These are phyloP conservation scores for Platypus cylindrus DNA, from an alignment of 2,888 invertebrate genomes.

Conservation along the genomic window DNA sequence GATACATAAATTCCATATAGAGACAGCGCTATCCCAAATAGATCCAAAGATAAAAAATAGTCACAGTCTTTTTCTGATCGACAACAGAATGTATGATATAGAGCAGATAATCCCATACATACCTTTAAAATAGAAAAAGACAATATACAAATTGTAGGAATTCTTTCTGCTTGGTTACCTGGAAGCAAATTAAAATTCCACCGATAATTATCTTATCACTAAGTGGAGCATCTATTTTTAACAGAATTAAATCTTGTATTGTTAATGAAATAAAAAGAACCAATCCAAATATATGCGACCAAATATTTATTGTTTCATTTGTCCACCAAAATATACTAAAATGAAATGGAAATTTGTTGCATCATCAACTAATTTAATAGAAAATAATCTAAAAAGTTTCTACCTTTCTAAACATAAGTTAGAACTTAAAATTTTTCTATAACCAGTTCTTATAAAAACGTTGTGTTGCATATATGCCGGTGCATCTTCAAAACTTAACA, in stretches of 20 bases:
- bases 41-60: conserved; percentile 78
- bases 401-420: conserved; percentile 79
- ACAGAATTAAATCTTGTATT: conserved; percentile 67
- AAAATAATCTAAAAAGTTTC: not conserved
- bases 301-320: conserved; percentile 94
- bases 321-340: conserved; percentile 88
- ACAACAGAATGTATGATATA: conserved; percentile 92
- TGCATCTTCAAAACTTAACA: conserved; percentile 44
- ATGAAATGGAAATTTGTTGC: not conserved
- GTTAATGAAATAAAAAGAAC: conserved; percentile 72
- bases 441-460: conserved; percentile 73
- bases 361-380: no score
- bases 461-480: conserved; percentile 78
- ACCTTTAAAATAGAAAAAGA: conserved; percentile 55
- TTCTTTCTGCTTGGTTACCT: conserved; percentile 42
- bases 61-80: conserved; percentile 77
- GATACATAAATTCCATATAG: conserved; percentile 89
- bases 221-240: conserved; percentile 64
- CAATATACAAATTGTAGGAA: not conserved
- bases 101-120: conserved; percentile 83
- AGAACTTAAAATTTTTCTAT: conserved; percentile 71
- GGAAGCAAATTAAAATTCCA: conserved; percentile 72
- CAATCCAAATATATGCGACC: conserved; percentile 88
- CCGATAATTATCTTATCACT: conserved; percentile 79
- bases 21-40: conserved; percentile 87